A percentile compares a stretch with the other conserved stretches of the same genome.
Conservation (phyloP, 2,888 invertebrate species). For the Elegia similella region DNA sequence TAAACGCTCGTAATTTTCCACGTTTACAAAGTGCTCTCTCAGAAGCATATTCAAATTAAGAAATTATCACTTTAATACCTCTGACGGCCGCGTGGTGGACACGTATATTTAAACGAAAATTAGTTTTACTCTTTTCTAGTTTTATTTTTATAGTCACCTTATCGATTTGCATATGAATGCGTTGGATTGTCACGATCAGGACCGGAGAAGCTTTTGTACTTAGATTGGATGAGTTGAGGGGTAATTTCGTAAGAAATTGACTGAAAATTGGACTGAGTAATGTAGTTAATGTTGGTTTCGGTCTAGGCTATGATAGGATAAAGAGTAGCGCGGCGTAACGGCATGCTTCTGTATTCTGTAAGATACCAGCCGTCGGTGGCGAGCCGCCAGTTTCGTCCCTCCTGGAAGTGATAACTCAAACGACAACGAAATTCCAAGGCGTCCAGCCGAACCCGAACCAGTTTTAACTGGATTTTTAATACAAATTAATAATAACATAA, state of each 20-base stretch:
- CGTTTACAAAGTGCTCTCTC: constrained; percentile 43
- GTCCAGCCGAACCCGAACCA: constrained; percentile 25
- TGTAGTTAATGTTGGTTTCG: constrained; percentile 73
- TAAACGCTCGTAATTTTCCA: constrained; percentile 47
- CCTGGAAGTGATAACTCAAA: constrained; percentile 1
- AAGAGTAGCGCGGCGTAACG: constrained; percentile 67
- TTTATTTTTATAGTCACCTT: constrained; percentile 24
- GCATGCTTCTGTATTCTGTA: constrained; percentile 66
- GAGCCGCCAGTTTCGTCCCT: constrained; percentile 36
- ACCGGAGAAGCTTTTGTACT: constrained; percentile 67
- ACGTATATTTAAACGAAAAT: constrained; percentile 29
- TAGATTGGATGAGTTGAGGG: constrained; percentile 62
- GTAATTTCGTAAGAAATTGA: constrained; percentile 79
- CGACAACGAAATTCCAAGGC: constrained; percentile 11
- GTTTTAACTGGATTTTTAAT: constrained; percentile 30
- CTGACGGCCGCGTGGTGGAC: constrained; percentile 26
- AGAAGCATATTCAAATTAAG: constrained; percentile 48
- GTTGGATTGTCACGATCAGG: constrained; percentile 43
- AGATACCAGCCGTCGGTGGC: constrained; percentile 45
- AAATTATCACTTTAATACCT: constrained; percentile 42
- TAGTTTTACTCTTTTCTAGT: constrained; percentile 18
- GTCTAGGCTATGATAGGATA: constrained; percentile 75
- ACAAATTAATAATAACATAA: constrained; percentile 29
- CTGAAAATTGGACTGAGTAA: constrained; percentile 81
- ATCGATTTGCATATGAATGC: constrained; percentile 32